Percentiles rank a stretch among this genome's conserved stretches.
phyloP scores from a whole-genome alignment of 2,888 invertebrate species.

The Thymelicus acteon region DNA sequence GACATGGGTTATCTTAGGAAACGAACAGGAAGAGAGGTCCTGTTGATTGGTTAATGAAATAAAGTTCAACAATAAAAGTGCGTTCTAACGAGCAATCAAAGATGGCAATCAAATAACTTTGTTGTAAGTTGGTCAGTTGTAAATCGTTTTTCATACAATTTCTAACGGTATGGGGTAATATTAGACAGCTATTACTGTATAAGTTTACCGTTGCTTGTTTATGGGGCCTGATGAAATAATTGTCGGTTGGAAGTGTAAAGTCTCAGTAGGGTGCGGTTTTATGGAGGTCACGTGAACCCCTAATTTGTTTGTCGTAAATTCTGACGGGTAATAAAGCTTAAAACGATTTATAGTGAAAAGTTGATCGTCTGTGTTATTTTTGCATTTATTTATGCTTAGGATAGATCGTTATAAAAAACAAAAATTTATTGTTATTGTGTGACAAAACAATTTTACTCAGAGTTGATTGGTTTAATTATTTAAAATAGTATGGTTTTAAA shows the following conservation, averaged over 20 bases:
- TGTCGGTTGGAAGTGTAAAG: constrained; percentile 38
- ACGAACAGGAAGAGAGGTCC: constrained; percentile 30
- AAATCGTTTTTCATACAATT: constrained; percentile 41
- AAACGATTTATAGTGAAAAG: too few relatives aligned
- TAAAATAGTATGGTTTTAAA: too few relatives aligned
- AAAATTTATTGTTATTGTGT: too few relatives aligned
- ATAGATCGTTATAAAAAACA: too few relatives aligned
- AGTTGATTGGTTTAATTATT: too few relatives aligned
- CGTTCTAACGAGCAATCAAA: constrained; percentile 56
- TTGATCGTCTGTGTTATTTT: too few relatives aligned
- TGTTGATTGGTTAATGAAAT: constrained; percentile 45
- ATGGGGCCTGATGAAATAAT: constrained; percentile 47
- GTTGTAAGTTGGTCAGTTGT: constrained; percentile 48
- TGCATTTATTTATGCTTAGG: too few relatives aligned
- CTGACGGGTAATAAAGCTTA: not conserved
- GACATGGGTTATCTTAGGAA: constrained; percentile 36
- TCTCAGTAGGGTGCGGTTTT: constrained; percentile 23
- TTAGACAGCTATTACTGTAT: constrained; percentile 42
- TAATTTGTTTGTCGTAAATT: constrained; percentile 8
- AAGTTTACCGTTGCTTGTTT: constrained; percentile 46
- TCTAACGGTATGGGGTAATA: constrained; percentile 52
- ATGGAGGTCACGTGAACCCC: not conserved
- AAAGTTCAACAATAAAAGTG: constrained; percentile 54
- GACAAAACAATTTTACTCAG: too few relatives aligned
- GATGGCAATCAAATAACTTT: constrained; percentile 54